These are phyloP conservation scores for Heliconius eleuchia DNA, from an alignment of 1,140 invertebrate species.

Conservation along the genomic window DNA sequence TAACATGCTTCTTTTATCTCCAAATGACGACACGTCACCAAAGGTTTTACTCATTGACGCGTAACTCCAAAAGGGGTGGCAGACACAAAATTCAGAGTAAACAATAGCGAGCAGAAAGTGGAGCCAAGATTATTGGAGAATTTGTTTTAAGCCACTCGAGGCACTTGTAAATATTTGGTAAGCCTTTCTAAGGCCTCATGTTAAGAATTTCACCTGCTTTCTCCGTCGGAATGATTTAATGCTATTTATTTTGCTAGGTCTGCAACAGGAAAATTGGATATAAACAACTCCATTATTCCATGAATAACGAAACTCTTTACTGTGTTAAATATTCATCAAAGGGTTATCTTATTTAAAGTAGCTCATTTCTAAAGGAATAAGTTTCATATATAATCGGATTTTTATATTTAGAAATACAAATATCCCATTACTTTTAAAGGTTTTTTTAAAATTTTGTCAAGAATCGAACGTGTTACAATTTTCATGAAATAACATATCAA, in stretches of 20 bases:
- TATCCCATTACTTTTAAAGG: background rate
- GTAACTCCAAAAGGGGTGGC: conserved; percentile 40
- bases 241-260: conserved; percentile 56
- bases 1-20: background rate
- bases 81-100: conserved; percentile 69
- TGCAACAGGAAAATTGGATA: conserved; percentile 38
- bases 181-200: conserved; percentile 65
- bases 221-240: conserved; percentile 60
- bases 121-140: conserved; percentile 73
- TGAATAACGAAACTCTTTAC: conserved; percentile 27
- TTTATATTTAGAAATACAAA: background rate
- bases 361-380: background rate
- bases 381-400: conserved; percentile 1
- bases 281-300: conserved; percentile 36
- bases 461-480: background rate
- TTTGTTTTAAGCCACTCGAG: conserved; percentile 80
- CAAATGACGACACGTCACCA: background rate
- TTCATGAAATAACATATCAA: too few relatives aligned
- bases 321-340: conserved; percentile 18
- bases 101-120: conserved; percentile 66
- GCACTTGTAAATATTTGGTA: conserved; percentile 77
- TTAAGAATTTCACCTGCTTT: conserved; percentile 64
- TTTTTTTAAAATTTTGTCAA: background rate
- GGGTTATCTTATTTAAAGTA: conserved; percentile 12
- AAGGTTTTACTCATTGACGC: conserved; percentile 33